Base-by-base conservation (phyloP, 2,888 invertebrate species). In the Brachyptera risi region DNA sequence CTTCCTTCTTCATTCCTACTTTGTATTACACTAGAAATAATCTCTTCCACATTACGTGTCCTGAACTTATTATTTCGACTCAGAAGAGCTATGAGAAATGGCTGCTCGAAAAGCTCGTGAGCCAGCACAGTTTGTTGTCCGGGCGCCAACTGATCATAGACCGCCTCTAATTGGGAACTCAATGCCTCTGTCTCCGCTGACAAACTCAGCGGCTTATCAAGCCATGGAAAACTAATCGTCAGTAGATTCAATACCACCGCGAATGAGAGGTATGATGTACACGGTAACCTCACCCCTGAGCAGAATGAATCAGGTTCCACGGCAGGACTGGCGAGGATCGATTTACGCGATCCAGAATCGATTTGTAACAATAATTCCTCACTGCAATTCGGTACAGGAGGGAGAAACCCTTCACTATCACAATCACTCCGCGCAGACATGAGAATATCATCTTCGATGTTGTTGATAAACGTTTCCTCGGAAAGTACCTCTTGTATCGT, bases 181-280 rank as follows among this genome's bases (percentile, higher is more conserved):
- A 54, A 9, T 13, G 23, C 21, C 9, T 11, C 37, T 13, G 13
- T 54, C 19, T 54, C 54, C 19, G 17, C 17, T 15, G 19, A 19
- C 54, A 54, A 2, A 4, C 35, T 35, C 11, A 37, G 7, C 54
- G 17, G 19, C 37, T n/a, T 21, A 26, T 51, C 50, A 9, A n/a
- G 27, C 54, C 54, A 54, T 13, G 54, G 54, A 19, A 54, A 35
- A 24, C 21, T 21, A 21, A 54, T 23, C 9, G 54, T 37, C 17
- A 54, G 37, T 38, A 54, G 21, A 24, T 54, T 54, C 19, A 54
- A 24, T 1, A 37, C 54, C 5, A 23, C 35, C 19, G 3, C 54
- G 54, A 37, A 54, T 11, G 35, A 19, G 1, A 54, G 9, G 54
- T 54, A 37, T 19, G 47, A 11, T 7, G 47, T 24, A n/a, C n/a